Evolutionary conservation across 2,113 vertebrate species (phyloP).

Genomic region (Amblyornis subalaris): DNA sequence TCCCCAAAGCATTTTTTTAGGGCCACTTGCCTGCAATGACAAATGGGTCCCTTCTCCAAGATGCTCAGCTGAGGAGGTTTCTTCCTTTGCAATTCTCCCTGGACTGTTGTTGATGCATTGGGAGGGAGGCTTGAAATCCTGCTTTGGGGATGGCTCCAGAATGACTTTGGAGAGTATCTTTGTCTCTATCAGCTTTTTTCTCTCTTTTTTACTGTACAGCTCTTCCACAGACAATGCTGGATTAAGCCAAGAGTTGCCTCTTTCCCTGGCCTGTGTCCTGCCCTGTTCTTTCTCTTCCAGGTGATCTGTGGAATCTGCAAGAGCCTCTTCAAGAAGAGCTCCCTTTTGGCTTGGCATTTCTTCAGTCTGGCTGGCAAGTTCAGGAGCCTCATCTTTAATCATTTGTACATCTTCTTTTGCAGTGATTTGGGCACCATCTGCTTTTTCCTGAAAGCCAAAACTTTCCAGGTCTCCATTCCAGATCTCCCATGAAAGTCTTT

Average conservation of each 20-base stretch:
- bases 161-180: slow-evolving; percentile 60
- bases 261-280: neutral
- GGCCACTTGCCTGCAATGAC: slow-evolving; percentile 34
- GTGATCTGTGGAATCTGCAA: neutral
- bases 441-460: neutral
- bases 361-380: neutral
- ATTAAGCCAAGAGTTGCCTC: neutral
- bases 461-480: neutral
- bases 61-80: neutral
- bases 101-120: neutral
- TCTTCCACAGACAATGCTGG: neutral
- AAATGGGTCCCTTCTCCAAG: neutral
- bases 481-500: neutral
- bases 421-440: neutral
- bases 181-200: slow-evolving; percentile 60
- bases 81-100: neutral
- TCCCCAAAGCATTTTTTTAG: neutral
- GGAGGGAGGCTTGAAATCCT: neutral
- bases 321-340: neutral
- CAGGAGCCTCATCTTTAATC: neutral
- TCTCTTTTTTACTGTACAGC: slow-evolving; percentile 24
- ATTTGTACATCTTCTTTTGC: neutral
- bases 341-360: neutral
- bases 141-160: neutral
- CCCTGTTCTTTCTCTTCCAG: neutral